These are phyloP conservation scores for Peromyscus maniculatus DNA, from an alignment of 2,113 vertebrate genomes.

Conservation along the genomic window DNA sequence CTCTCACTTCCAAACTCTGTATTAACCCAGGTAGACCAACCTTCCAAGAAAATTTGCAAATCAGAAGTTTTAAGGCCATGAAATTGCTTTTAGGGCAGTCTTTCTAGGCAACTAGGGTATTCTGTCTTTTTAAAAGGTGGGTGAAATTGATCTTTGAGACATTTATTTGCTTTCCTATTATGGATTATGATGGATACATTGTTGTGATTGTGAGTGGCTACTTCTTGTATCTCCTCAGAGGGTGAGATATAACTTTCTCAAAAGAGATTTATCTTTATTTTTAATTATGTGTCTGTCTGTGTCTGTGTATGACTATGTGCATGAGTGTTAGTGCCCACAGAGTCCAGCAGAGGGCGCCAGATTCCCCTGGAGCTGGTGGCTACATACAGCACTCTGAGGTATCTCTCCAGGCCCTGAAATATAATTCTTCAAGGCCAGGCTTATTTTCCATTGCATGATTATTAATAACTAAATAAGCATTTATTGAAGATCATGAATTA, in stretches of 20 bases:
- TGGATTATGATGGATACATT: neutral
- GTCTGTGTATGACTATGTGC: neutral
- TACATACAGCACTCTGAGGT: neutral
- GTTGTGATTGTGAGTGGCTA: neutral
- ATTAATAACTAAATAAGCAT: neutral
- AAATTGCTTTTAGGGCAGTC: neutral
- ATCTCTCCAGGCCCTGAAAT: neutral
- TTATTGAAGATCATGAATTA: neutral
- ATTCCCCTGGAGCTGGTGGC: neutral
- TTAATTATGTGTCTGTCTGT: neutral
- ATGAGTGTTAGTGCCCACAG: neutral
- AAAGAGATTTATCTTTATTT: neutral
- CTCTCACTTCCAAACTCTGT: neutral
- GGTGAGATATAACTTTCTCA: neutral
- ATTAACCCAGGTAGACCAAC: neutral
- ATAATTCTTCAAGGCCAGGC: neutral
- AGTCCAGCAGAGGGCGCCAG: neutral
- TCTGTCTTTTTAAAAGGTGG: neutral
- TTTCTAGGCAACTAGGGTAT: neutral
- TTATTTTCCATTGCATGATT: neutral
- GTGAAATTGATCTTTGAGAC: neutral
- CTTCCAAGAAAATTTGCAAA: neutral
- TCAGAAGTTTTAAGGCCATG: neutral
- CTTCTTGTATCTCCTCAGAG: neutral
- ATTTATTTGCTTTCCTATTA: neutral